Percentiles rank a stretch among this genome's conserved stretches.
Conservation (phyloP, 1,140 invertebrate species). For the Caligus rogercresseyi region DNA sequence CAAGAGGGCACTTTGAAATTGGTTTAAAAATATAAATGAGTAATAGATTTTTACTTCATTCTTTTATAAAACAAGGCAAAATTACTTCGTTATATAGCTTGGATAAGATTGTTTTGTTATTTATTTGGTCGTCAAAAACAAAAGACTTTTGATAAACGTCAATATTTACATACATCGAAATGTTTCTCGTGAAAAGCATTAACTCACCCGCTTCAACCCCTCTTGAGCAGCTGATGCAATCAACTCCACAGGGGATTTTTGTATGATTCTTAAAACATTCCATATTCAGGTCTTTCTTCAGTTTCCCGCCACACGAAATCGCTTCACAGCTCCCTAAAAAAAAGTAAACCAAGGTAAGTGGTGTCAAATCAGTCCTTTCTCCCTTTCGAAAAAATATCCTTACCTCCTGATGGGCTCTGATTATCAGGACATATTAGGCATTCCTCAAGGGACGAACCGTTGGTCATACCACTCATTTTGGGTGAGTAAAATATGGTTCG, state of each 20-base stretch:
- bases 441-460: too few relatives aligned
- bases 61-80: too few relatives aligned
- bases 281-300: background rate
- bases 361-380: too few relatives aligned
- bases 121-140: too few relatives aligned
- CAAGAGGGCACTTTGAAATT: too few relatives aligned
- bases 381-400: background rate
- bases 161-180: too few relatives aligned
- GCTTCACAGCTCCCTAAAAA: background rate
- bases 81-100: too few relatives aligned
- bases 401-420: background rate
- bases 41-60: too few relatives aligned
- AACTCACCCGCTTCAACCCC: background rate
- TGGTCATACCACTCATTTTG: background rate
- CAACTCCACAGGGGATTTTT: background rate
- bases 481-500: background rate
- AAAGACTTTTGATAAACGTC: too few relatives aligned
- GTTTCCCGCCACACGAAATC: background rate
- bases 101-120: too few relatives aligned
- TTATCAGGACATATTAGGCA: background rate
- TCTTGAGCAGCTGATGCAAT: background rate
- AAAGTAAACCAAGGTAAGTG: background rate
- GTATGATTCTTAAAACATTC: background rate
- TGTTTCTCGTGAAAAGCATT: too few relatives aligned
- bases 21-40: too few relatives aligned